phyloP scores from a whole-genome alignment of 30 jellyfish, hydroid and myxozoan genomes.

The Cassiopea xamachana region DNA sequence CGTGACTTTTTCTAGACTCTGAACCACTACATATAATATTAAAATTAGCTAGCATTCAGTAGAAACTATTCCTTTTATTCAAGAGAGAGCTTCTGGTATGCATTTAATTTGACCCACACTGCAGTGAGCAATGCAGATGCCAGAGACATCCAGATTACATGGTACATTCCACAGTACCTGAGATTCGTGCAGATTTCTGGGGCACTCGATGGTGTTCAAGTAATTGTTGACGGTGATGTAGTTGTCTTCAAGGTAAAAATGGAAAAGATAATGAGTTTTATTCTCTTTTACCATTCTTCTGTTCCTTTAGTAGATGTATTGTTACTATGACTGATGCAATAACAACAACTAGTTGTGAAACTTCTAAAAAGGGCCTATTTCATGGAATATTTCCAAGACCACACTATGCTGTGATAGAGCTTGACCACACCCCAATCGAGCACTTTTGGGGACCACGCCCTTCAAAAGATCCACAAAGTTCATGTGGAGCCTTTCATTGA shows the following conservation, averaged over 20 bases:
- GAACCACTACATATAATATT: neutral
- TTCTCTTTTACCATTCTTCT: neutral
- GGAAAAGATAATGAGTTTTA: too few species aligned
- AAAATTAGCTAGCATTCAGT: neutral
- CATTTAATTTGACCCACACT: slow-evolving; percentile 46
- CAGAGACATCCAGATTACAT: slow-evolving; percentile 47
- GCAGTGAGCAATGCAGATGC: slow-evolving; percentile 63
- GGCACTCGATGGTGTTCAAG: neutral
- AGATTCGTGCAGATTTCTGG: slow-evolving; percentile 35
- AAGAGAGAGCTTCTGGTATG: slow-evolving; percentile 64
- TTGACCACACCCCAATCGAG: too few species aligned
- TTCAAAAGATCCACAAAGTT: too few species aligned
- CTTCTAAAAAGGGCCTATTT: too few species aligned
- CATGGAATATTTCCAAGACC: too few species aligned
- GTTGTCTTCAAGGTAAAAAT: slow-evolving; percentile 37
- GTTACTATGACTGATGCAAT: too few species aligned
- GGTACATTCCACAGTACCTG: slow-evolving; percentile 57
- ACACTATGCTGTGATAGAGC: too few species aligned
- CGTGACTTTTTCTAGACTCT: neutral
- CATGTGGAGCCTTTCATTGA: too few species aligned
- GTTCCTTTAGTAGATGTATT: neutral
- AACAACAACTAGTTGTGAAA: too few species aligned
- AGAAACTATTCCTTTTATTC: neutral
- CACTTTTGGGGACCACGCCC: too few species aligned
- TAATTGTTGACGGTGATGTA: slow-evolving; percentile 14